These are phyloP conservation scores for Metopia argyrocephala DNA, from an alignment of 2,888 invertebrate species.

Conservation along the genomic window DNA sequence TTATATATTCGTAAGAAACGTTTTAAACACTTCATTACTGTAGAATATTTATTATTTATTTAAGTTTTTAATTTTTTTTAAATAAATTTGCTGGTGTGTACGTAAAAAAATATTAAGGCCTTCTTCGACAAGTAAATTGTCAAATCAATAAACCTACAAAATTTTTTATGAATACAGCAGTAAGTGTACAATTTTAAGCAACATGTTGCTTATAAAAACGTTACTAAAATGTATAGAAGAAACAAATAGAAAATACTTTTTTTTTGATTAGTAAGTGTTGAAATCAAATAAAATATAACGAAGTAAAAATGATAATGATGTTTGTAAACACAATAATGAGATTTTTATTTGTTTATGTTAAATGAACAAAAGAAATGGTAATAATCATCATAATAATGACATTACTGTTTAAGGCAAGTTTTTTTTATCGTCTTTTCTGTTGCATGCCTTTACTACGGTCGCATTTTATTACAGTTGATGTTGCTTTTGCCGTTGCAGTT, in stretches of 20 bases:
- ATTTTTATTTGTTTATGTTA: neutral
- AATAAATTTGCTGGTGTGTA: too few species aligned
- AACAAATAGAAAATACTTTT: neutral
- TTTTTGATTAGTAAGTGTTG: neutral
- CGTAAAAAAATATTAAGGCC: too few species aligned
- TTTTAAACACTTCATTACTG: too few species aligned
- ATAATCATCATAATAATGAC: neutral
- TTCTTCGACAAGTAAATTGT: too few species aligned
- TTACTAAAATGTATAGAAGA: neutral
- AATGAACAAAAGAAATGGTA: neutral
- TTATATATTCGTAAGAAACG: too few species aligned
- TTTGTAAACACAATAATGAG: neutral
- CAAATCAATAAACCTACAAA: too few species aligned
- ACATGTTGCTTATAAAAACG: neutral
- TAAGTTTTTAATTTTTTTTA: too few species aligned
- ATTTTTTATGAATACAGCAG: too few species aligned
- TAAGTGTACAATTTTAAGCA: neutral
- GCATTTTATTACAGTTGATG: conserved; percentile 8
- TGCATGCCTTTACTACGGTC: neutral
- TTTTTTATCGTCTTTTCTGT: neutral
- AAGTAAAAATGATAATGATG: neutral
- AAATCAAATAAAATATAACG: neutral
- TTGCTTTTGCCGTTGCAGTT: conserved; percentile 16
- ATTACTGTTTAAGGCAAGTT: neutral
- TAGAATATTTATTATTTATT: too few species aligned